phyloP scores from a whole-genome alignment of 2,797 vertebrate species.

The Acipenser ruthenus region DNA sequence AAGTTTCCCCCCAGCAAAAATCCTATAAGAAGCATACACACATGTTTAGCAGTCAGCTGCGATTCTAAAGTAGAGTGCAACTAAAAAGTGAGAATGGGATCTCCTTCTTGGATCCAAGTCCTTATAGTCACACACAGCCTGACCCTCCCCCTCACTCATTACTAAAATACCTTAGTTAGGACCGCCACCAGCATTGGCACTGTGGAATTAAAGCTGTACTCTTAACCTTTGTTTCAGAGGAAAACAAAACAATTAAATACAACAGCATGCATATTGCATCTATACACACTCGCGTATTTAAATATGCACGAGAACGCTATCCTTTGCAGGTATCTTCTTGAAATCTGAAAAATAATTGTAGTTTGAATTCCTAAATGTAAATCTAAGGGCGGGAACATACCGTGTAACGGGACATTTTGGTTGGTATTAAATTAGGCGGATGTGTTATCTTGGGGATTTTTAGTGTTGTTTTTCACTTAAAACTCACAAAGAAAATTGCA shows the following conservation, averaged over 20 bases:
- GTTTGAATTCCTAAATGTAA: too few species aligned
- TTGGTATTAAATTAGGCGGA: too few species aligned
- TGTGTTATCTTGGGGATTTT: too few species aligned
- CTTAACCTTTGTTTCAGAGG: neutral
- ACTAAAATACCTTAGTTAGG: constrained; percentile 56
- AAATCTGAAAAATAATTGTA: too few species aligned
- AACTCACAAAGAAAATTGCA: too few species aligned
- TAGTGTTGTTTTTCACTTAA: too few species aligned
- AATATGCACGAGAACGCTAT: too few species aligned
- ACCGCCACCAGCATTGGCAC: constrained; percentile 36
- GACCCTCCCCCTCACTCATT: constrained; percentile 92
- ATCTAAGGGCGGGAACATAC: too few species aligned
- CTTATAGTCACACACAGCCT: constrained; percentile 84
- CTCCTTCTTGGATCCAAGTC: constrained; percentile 70
- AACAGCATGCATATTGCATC: neutral
- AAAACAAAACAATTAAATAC: neutral
- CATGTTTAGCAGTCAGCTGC: constrained; percentile 28
- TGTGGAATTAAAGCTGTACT: constrained; percentile 11
- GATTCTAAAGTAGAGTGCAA: constrained; percentile 55
- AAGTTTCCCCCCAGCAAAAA: constrained; percentile 55
- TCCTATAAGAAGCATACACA: constrained; percentile 41
- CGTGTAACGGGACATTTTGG: too few species aligned
- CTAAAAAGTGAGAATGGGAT: constrained; percentile 72
- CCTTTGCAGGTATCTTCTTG: too few species aligned
- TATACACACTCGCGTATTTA: too few species aligned